phyloP scores from a whole-genome alignment of 2,113 vertebrate species.

The Ornithorhynchus anatinus region DNA sequence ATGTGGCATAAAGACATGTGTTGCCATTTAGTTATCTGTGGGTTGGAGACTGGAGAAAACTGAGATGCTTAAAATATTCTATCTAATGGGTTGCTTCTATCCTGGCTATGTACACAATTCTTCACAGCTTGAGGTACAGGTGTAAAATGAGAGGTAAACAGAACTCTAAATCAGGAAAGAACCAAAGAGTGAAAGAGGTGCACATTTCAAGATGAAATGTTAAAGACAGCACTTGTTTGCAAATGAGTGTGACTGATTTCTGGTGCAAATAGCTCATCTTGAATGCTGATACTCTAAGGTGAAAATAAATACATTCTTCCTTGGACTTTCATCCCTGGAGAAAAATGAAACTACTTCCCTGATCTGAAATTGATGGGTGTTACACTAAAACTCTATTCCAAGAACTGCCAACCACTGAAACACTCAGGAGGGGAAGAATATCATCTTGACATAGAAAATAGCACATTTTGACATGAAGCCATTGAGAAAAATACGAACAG shows the following conservation, averaged over 20 bases:
- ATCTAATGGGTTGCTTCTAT: conserved; percentile 7
- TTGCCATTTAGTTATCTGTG: background rate
- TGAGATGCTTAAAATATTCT: conserved; percentile 9
- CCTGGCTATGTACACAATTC: background rate
- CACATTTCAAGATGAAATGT: conserved; percentile 49
- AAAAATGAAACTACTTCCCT: conserved; percentile 34
- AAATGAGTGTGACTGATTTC: conserved; percentile 20
- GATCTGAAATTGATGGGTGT: background rate
- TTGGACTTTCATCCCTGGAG: background rate
- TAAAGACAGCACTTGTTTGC: conserved; percentile 19
- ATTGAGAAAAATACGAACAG: background rate
- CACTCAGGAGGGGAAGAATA: background rate
- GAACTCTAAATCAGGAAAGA: conserved; percentile 39
- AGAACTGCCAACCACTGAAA: background rate
- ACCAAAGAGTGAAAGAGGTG: background rate
- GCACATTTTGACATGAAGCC: background rate
- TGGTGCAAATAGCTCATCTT: conserved; percentile 26
- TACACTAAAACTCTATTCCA: background rate
- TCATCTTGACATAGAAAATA: background rate
- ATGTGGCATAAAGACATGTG: background rate
- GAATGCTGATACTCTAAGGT: conserved; percentile 17
- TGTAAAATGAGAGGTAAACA: conserved; percentile 16
- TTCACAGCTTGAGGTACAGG: conserved; percentile 3
- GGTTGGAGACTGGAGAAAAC: background rate
- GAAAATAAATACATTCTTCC: conserved; percentile 31